Percentiles rank a stretch among this genome's conserved stretches.
Conservation (phyloP, 2,113 vertebrate species). For the Lonchura striata region DNA sequence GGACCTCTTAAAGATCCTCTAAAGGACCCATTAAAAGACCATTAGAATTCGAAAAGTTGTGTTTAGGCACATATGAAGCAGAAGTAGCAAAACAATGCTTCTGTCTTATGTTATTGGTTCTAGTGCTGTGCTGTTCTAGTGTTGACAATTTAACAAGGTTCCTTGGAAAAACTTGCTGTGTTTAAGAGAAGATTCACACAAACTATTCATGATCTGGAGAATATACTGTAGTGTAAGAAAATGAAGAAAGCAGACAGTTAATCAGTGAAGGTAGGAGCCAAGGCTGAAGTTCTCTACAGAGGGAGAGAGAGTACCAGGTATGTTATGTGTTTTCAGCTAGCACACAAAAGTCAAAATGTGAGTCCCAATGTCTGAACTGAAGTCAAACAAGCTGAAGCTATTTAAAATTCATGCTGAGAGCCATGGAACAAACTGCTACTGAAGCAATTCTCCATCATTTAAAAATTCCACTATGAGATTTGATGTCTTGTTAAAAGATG, state of each 20-base stretch:
- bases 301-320: neutral
- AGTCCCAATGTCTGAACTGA: neutral
- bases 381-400: constrained; percentile 14
- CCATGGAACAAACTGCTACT: neutral
- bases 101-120: constrained; percentile 1
- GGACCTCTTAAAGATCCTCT: neutral
- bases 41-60: neutral
- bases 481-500: constrained; percentile 8
- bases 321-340: neutral
- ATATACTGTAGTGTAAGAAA: neutral
- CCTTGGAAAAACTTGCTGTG: constrained; percentile 3
- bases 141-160: constrained; percentile 54
- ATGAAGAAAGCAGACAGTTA: neutral
- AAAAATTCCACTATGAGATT: neutral
- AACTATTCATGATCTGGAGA: neutral
- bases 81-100: neutral
- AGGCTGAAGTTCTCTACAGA: neutral
- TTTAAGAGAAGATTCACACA: neutral
- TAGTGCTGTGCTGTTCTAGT: neutral
- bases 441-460: constrained; percentile 3
- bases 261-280: neutral
- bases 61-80: neutral
- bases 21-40: neutral
- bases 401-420: constrained; percentile 25
- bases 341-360: neutral